These are phyloP conservation scores for Gephyroberyx darwinii DNA, from an alignment of 2,797 vertebrate species.

Conservation along the genomic window DNA sequence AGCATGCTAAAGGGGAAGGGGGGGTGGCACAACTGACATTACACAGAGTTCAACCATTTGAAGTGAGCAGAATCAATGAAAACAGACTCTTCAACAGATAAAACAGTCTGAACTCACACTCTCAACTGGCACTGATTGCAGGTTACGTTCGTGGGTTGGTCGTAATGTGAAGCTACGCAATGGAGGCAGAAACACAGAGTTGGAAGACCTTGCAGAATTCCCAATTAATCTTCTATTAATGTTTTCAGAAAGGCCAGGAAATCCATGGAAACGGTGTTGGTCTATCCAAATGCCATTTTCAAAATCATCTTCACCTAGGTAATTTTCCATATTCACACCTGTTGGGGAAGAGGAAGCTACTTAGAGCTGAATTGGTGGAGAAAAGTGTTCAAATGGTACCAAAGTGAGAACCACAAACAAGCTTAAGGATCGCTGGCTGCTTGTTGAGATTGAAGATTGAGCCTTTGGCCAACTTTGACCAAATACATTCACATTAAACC, in stretches of 20 bases:
- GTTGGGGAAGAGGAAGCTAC: neutral
- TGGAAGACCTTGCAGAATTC: neutral
- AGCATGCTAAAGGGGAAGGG: conserved; percentile 46
- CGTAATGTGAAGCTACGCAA: neutral
- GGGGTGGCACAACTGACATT: neutral
- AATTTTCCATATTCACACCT: conserved; percentile 30
- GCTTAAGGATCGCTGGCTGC: neutral
- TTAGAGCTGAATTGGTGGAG: neutral
- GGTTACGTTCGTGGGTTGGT: neutral
- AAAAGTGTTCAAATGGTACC: neutral
- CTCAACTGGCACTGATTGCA: conserved; percentile 14
- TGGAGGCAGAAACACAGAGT: conserved; percentile 8
- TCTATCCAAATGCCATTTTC: neutral
- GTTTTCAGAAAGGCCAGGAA: neutral
- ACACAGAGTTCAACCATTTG: neutral
- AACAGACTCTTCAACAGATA: neutral
- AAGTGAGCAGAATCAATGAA: neutral
- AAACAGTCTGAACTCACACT: conserved; percentile 42
- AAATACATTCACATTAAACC: too few species aligned
- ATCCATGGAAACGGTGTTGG: conserved; percentile 14
- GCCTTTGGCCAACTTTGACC: neutral
- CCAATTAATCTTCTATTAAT: conserved; percentile 13
- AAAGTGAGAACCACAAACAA: neutral
- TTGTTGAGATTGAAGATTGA: neutral
- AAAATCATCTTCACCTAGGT: conserved; percentile 24